Percentiles rank a stretch among this genome's conserved stretches.
phyloP scores from a whole-genome alignment of 2,113 vertebrate genomes.

The Hydrochoerus hydrochaeris region DNA sequence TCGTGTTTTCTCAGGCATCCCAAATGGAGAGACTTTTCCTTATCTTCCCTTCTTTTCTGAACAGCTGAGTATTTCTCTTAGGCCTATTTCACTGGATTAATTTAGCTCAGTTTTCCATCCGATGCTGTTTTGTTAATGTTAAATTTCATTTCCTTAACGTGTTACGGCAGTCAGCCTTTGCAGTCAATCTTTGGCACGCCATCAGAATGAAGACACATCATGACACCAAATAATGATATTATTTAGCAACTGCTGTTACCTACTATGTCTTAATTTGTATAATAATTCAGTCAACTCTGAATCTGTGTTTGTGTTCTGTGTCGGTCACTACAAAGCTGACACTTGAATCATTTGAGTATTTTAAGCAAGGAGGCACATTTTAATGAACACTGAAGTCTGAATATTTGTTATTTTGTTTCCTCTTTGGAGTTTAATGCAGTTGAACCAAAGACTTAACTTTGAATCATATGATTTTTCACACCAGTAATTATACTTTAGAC shows the following conservation, averaged over 20 bases:
- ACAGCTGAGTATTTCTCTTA: conserved; percentile 1
- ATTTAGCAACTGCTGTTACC: conserved; percentile 13
- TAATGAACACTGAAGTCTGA: background rate
- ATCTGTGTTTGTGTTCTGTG: background rate
- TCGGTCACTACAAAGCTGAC: background rate
- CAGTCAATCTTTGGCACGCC: background rate
- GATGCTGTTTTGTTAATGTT: conserved; percentile 13
- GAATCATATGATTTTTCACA: background rate
- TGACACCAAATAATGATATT: conserved; percentile 1
- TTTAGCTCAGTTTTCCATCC: conserved; percentile 25
- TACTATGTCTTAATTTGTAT: background rate
- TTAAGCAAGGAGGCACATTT: background rate
- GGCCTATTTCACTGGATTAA: conserved; percentile 21
- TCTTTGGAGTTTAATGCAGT: background rate
- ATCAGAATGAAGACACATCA: background rate
- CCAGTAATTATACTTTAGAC: background rate
- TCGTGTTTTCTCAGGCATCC: background rate
- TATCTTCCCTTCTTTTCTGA: background rate
- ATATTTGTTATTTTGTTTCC: background rate
- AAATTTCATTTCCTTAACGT: conserved; percentile 35
- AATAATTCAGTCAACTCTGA: background rate
- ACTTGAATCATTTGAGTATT: background rate
- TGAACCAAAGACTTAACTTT: background rate
- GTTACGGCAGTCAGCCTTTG: background rate
- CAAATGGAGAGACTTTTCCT: background rate